phyloP scores from a whole-genome alignment of 2,113 vertebrate genomes.

The Tachysurus fulvidraco region DNA sequence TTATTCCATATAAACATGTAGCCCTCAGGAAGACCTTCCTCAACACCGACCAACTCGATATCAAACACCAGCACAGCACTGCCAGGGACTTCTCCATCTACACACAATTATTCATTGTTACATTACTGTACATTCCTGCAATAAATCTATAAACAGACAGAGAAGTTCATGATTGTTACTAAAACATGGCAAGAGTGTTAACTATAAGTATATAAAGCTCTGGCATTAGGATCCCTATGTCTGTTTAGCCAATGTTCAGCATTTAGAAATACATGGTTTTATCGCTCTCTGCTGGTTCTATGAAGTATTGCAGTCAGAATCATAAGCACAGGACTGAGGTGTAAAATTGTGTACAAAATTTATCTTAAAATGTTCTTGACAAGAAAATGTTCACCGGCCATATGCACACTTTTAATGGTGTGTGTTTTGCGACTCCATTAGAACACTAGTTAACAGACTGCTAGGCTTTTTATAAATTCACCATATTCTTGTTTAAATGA shows the following conservation, averaged over 20 bases:
- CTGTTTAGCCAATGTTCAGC: not conserved
- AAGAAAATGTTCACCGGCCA: not conserved
- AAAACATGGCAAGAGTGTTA: not conserved
- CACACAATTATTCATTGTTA: constrained; percentile 11
- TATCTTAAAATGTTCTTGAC: not conserved
- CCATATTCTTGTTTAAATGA: not conserved
- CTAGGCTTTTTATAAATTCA: not conserved
- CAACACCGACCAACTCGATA: constrained; percentile 85
- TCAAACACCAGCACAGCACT: constrained; percentile 94
- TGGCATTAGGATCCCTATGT: not conserved
- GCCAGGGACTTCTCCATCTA: constrained; percentile 92
- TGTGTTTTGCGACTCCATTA: not conserved
- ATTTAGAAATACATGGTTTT: not conserved
- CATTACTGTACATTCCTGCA: not conserved
- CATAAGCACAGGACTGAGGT: not conserved
- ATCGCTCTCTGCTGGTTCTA: constrained; percentile 32
- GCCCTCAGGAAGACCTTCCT: constrained; percentile 92
- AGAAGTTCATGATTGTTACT: not conserved
- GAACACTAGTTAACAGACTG: not conserved
- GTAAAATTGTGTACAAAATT: not conserved
- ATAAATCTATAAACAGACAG: not conserved
- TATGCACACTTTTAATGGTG: not conserved
- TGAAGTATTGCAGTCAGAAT: constrained; percentile 4
- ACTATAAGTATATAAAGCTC: not conserved
- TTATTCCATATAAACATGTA: constrained; percentile 98